Percentiles rank a stretch among this genome's conserved stretches.
These are phyloP conservation scores for Nematopogon swammerdamellus DNA, from an alignment of 2,888 invertebrate genomes.

Conservation along the genomic window DNA sequence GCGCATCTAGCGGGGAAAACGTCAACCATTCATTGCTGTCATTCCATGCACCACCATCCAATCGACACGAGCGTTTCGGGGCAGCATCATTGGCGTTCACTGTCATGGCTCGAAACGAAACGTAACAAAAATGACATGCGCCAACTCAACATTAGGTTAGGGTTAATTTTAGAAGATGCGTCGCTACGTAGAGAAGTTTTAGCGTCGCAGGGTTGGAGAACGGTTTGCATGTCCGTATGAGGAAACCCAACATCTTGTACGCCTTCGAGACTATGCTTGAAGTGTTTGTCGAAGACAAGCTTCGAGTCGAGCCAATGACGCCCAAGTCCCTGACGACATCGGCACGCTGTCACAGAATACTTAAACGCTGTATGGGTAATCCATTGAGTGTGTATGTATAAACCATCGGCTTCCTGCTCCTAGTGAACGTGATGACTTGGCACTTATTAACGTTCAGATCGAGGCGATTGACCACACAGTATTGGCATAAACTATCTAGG, in stretches of 20 bases:
- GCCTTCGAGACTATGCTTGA: not conserved
- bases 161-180: too few species aligned
- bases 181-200: not conserved
- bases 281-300: not conserved
- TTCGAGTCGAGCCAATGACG: not conserved
- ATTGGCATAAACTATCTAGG: not conserved
- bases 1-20: too few species aligned
- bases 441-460: not conserved
- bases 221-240: not conserved
- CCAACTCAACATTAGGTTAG: too few species aligned
- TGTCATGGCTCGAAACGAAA: too few species aligned
- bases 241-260: not conserved
- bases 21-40: too few species aligned
- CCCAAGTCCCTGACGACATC: not conserved
- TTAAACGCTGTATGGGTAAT: not conserved
- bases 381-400: not conserved
- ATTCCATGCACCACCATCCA: too few species aligned
- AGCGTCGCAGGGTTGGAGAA: not conserved
- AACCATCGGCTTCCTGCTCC: not conserved
- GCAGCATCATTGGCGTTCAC: too few species aligned
- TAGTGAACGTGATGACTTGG: not conserved
- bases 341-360: too few species aligned
- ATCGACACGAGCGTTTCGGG: too few species aligned
- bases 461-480: not conserved
- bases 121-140: too few species aligned